phyloP scores from a whole-genome alignment of 2,888 invertebrate genomes.

The Lottia scabra region DNA sequence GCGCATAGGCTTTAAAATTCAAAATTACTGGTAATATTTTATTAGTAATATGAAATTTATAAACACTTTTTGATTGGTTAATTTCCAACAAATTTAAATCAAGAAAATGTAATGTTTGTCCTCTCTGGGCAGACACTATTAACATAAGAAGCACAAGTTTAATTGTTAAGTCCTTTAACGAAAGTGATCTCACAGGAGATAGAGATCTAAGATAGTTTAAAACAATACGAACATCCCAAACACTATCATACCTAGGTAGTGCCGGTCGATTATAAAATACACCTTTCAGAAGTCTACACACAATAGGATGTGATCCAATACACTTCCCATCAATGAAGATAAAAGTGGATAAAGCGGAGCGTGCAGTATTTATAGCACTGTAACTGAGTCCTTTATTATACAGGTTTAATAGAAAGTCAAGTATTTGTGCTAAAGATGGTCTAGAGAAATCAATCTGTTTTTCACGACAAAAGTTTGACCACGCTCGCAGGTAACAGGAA shows the following conservation, averaged over 20 bases:
- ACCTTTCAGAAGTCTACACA: constrained; percentile 33
- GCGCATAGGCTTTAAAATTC: not conserved
- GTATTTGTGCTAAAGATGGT: constrained; percentile 21
- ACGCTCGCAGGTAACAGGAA: constrained; percentile 19
- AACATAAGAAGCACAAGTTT: not conserved
- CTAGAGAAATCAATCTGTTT: constrained; percentile 25
- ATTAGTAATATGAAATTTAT: not conserved
- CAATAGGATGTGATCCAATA: constrained; percentile 7
- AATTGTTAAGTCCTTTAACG: too few relatives aligned
- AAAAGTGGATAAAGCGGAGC: constrained; percentile 3
- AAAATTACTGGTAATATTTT: not conserved
- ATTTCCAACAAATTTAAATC: not conserved
- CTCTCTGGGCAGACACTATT: not conserved
- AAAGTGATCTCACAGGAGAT: too few relatives aligned
- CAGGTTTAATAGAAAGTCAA: constrained; percentile 18
- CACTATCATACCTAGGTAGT: constrained; percentile 27
- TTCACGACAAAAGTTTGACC: constrained; percentile 27
- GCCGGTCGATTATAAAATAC: constrained; percentile 14
- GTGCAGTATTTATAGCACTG: constrained; percentile 27
- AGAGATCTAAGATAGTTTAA: too few relatives aligned
- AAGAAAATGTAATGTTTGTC: not conserved
- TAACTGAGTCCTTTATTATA: constrained; percentile 22
- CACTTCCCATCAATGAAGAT: not conserved
- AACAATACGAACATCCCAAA: constrained; percentile 25
- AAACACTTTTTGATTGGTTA: not conserved